Percentiles rank a stretch among this genome's conserved stretches.
These are phyloP conservation scores for Notocelia uddmanniana DNA, from an alignment of 2,888 invertebrate species.

Conservation along the genomic window DNA sequence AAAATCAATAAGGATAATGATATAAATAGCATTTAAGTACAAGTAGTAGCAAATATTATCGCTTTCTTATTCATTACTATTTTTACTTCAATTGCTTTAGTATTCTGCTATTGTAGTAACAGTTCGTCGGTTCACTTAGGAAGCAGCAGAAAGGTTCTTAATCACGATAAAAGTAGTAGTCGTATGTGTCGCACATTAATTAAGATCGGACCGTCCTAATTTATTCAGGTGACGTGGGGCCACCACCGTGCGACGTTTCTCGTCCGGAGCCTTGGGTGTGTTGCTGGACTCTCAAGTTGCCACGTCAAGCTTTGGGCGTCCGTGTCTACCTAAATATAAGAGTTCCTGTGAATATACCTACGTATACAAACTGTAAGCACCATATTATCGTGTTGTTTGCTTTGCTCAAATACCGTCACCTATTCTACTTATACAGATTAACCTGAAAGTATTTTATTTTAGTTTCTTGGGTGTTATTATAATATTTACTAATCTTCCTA, in stretches of 20 bases:
- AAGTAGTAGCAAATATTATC: neutral
- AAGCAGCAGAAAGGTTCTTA: conserved; percentile 58
- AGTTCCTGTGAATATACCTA: neutral
- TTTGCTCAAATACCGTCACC: too few relatives aligned
- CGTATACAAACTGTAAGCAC: neutral
- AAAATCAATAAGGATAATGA: too few relatives aligned
- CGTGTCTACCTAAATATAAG: conserved; percentile 23
- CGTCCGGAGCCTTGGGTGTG: conserved; percentile 51
- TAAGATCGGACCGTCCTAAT: conserved; percentile 75
- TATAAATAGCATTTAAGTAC: too few relatives aligned
- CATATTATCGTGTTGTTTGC: neutral
- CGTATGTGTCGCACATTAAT: conserved; percentile 73
- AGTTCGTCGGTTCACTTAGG: conserved; percentile 32
- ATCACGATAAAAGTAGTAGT: conserved; percentile 74
- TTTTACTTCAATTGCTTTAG: neutral
- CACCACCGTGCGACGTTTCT: conserved; percentile 51
- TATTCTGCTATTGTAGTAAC: conserved; percentile 30
- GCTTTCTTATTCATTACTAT: neutral
- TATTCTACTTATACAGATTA: too few relatives aligned
- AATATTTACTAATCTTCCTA: too few relatives aligned
- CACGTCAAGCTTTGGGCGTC: conserved; percentile 56
- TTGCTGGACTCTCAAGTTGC: conserved; percentile 56
- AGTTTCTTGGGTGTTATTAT: too few relatives aligned
- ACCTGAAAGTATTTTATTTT: too few relatives aligned
- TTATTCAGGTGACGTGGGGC: conserved; percentile 75